Evolutionary conservation across 2,888 invertebrate species (phyloP), one percentile per base, ranked within the genome.

Genomic region (Tortrix viridana): DNA sequence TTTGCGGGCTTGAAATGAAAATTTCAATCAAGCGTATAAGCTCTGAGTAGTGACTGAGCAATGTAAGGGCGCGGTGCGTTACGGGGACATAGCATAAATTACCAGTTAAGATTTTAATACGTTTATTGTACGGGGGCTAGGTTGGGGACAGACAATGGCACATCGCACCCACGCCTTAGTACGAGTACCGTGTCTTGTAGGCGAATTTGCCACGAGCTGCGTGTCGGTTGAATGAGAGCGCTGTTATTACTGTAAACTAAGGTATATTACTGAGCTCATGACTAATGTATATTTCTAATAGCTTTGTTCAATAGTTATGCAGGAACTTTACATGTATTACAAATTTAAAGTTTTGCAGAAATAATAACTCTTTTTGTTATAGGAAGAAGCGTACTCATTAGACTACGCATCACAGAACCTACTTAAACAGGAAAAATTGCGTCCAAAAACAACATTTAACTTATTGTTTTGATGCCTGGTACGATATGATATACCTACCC

Each of bases 81-180:
- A 59, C 66, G 58, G 73, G 72, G 76, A 76, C 74, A 77, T 69
- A 69, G 77, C 64, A 71, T 74, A 75, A 79, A 77, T 75, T 76
- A 80, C 74, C 72, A 74, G 76, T 76, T 75, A 74, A 72, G 68
- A 73, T 71, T 75, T 70, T 79, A 74, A 77, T 77, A 75, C 72
- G 71, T 76, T 77, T 79, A 74, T 76, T 75, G 74, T 43, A 50
- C 73, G 67, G 72, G 70, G 75, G 73, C 74, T 75, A 74, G 74
- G 75, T 74, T 70, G 72, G 72, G 72, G 74, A 74, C 74, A 65
- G 66, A 68, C 68, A 68, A 68, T 66, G 46, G 62, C 50, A 50
- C 61, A 66, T 68, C 53, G 16, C 63, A 43, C 65, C 65, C 64
- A 66, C 67, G 60, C 53, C 18, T 20, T 19, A 19, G 22, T 38